Percentiles rank a stretch among this genome's conserved stretches.
These are phyloP conservation scores for Hemicentrotus pulcherrimus DNA, from an alignment of 35 echinoderm and acorn worm species.

Conservation along the genomic window DNA sequence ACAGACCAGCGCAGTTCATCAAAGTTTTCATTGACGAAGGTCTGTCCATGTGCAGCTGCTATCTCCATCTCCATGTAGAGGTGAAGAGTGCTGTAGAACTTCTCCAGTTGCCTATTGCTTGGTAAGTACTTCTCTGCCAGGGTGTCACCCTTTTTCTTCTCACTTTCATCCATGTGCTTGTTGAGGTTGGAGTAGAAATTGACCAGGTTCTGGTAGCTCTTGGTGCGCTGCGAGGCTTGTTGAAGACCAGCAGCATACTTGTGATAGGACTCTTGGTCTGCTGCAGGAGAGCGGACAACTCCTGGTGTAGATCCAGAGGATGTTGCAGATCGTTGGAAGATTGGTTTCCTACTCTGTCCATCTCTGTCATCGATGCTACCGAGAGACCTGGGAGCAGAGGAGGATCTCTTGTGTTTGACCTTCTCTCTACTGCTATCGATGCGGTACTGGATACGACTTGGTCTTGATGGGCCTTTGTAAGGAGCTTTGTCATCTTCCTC, in stretches of 20 bases:
- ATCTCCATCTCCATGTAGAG: slow-evolving; percentile 69
- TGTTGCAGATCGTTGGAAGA: not conserved
- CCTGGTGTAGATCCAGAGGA: not conserved
- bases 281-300: slow-evolving; percentile 62
- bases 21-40: slow-evolving; percentile 31
- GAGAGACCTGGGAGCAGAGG: not conserved
- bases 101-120: slow-evolving; percentile 36
- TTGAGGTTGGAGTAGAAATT: slow-evolving; percentile 69
- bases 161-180: slow-evolving; percentile 47
- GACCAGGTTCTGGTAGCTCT: slow-evolving; percentile 62
- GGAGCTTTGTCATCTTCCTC: not conserved
- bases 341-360: not conserved
- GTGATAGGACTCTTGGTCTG: slow-evolving; percentile 57
- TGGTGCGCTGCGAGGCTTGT: slow-evolving; percentile 55
- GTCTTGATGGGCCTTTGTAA: not conserved
- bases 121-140: slow-evolving; percentile 69
- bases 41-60: slow-evolving; percentile 39
- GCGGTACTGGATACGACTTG: slow-evolving; percentile 40
- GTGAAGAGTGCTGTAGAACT: slow-evolving; percentile 62
- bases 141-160: slow-evolving; percentile 51
- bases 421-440: slow-evolving; percentile 29
- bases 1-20: slow-evolving; percentile 52
- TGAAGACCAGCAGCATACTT: slow-evolving; percentile 58
- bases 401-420: slow-evolving; percentile 25
- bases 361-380: not conserved